Conservation (phyloP, 2,113 vertebrate genomes). For the Carettochelys insculpta region DNA sequence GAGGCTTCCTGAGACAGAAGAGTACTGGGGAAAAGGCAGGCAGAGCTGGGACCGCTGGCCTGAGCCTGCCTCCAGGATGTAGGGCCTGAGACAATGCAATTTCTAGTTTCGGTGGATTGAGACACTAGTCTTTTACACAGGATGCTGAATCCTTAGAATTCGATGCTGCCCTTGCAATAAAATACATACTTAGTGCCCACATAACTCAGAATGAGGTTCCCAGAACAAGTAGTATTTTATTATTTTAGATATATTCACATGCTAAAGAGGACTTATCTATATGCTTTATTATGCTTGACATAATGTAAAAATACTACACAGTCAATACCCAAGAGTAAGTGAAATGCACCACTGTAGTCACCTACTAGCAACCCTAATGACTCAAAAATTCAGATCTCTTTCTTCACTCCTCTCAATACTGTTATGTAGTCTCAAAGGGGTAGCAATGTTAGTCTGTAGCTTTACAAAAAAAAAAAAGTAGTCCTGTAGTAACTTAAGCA, state of each 20-base stretch:
- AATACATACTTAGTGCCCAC: background rate
- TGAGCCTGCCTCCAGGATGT: no score
- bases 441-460: no score
- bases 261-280: background rate
- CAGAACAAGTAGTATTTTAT: background rate
- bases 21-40: no score
- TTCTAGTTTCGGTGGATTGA: background rate
- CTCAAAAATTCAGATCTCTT: background rate
- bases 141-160: background rate
- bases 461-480: no score
- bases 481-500: no score
- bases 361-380: background rate
- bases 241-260: background rate
- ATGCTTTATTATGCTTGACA: background rate
- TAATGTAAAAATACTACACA: background rate
- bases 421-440: no score
- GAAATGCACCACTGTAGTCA: background rate
- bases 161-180: background rate
- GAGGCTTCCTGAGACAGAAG: no score
- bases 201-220: background rate
- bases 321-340: background rate
- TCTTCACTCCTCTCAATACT: background rate
- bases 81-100: no score
- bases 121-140: accelerated
- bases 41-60: no score